Percentiles rank a stretch among this genome's conserved stretches.
These are phyloP conservation scores for Drosophila paracracens DNA, from an alignment of 2,888 invertebrate species.

Conservation along the genomic window DNA sequence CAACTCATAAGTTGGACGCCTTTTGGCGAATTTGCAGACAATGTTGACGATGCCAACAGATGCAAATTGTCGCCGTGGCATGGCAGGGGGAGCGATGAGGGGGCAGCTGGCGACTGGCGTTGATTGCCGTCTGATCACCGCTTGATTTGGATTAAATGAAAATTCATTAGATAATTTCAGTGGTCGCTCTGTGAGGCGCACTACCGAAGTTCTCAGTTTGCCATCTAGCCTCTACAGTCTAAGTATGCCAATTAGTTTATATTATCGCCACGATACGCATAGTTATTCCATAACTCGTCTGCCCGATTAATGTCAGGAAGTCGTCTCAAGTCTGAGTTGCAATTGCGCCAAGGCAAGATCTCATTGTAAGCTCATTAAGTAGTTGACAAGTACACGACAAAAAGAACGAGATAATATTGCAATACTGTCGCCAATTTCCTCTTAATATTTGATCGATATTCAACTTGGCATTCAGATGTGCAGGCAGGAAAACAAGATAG, in stretches of 20 bases:
- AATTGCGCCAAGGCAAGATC: conserved; percentile 21
- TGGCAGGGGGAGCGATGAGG: conserved; percentile 1
- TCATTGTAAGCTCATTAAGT: conserved; percentile 62
- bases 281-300: conserved; percentile 20
- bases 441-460: conserved; percentile 24
- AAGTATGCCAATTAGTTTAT: conserved; percentile 75
- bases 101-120: conserved; percentile 32
- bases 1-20: conserved; percentile 20
- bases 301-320: conserved; percentile 61
- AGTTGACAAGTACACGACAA: conserved; percentile 49
- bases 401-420: conserved; percentile 15
- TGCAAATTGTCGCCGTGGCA: conserved; percentile 39
- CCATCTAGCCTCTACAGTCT: conserved; percentile 16
- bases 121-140: conserved; percentile 72
- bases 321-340: conserved; percentile 17
- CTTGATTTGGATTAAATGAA: conserved; percentile 81
- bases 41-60: conserved; percentile 75
- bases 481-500: neutral
- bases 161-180: conserved; percentile 78
- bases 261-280: conserved; percentile 53
- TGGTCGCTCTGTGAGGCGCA: conserved; percentile 65
- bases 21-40: conserved; percentile 57
- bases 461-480: conserved; percentile 5
- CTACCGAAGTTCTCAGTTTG: conserved; percentile 47
- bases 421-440: conserved; percentile 23